Evolutionary conservation across 1,140 invertebrate species (phyloP), one percentile per base, ranked within the genome.

Genomic region (Drosophila pseudoananassae): DNA sequence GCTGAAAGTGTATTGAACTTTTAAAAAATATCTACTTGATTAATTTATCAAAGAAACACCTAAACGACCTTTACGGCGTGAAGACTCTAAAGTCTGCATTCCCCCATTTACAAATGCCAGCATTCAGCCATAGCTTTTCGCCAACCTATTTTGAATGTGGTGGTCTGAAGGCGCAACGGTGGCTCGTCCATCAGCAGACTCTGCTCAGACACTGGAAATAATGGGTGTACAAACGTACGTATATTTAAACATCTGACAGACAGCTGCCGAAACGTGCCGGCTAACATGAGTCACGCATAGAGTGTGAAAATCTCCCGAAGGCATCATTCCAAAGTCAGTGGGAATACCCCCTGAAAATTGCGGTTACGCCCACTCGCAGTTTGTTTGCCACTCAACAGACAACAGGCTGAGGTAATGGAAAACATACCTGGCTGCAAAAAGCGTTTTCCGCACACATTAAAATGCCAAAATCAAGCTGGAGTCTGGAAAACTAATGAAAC

Each of bases 221-320:
- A 51, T 61, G 46, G 43, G 36, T 47, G 23, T 36, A 14, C 38
- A 36, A 1, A 8, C 12, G 20, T 27, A 27, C 20, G 2, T 20
- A 23, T 20, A 46, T 20, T 20, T 46, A 46, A 36, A 36, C 43
- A 43, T 12, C 53, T 54, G 60, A 73, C 49, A 65, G 66, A 80
- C 61, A 77, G 81, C 66, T 85, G 81, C 72, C 47, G 80, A 85
- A 63, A 85, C 80, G 81, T 83, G 80, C 71, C 81, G 58, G 46
- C 46, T 51, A 59, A 70, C 80, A 81, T 85, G 81, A 85, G 73
- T 87, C 82, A 85, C 78, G 68, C 81, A 69, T 81, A n/a, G 64
- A 46, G 57, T 52, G 38, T 49, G 52, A 64, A 84, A 85, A 79
- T 68, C 47, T 54, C n/a, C 25, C 25, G 6, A 15, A 12, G n/a